Evolutionary conservation across 2,888 invertebrate species (phyloP), one percentile per base, ranked within the genome.

Genomic region (Acleris cristana): DNA sequence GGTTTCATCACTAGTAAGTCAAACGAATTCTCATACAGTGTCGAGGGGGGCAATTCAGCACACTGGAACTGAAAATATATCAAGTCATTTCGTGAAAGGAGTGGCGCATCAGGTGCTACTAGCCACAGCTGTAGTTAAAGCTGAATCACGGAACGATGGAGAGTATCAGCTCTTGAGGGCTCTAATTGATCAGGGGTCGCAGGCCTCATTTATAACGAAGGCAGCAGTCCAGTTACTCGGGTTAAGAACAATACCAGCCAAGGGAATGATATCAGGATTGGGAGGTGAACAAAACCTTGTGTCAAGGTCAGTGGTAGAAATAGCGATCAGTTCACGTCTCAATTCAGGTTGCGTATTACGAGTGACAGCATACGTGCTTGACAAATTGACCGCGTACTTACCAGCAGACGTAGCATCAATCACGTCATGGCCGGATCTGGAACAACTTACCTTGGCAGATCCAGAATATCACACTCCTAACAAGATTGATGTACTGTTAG

Each of bases 141-240:
- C 53, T 54, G 30, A n/a, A 7, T 54, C 53, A 45, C 45, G 8
- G 4, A 26, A 30, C 26, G 26, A n/a, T 5, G 53, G 30, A 30
- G 48, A 12, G 44, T 48, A 58, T 18, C 58, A 58, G 26, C 18
- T 48, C 10, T n/a, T 71, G 6, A 48, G 68, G 53, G 69, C 65
- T 21, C 34, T 70, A 40, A 40, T 70, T n/a, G 70, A 69, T 54
- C 70, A 70, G 52, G 71, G 72, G 3, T 71, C 72, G 18, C 63
- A 72, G 34, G 69, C 71, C 4, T 70, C 65, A 2, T 70, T 72
- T 48, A 64, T 72, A 0, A 70, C 70, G 4, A 69, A 69, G 53
- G 48, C 63, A 52, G 65, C 65, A 8, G 64, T 40, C 14, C 69
- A 71, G 23, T n/a, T 55, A 16, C 58, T 70, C 16, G 69, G 64